These are phyloP conservation scores for Hestina assimilis DNA, from an alignment of 1,140 invertebrate genomes.

Conservation along the genomic window DNA sequence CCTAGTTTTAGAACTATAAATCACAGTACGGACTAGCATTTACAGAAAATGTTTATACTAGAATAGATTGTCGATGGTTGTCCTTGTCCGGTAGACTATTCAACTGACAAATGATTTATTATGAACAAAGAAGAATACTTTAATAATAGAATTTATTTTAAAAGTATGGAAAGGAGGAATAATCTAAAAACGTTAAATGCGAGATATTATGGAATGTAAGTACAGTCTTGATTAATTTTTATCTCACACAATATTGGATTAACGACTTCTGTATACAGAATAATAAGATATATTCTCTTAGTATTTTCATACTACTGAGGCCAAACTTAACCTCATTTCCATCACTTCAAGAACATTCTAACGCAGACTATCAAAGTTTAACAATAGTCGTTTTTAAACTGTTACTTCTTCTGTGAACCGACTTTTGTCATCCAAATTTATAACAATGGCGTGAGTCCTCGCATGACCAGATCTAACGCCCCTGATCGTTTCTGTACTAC, in stretches of 20 bases:
- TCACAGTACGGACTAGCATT: conserved; percentile 72
- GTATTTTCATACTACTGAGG: no score
- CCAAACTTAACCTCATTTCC: no score
- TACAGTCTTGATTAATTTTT: conserved; percentile 54
- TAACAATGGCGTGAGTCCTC: conserved; percentile 85
- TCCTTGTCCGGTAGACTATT: no score
- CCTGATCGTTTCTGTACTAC: conserved; percentile 60
- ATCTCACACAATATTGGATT: no score
- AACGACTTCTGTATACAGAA: no score
- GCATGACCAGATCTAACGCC: conserved; percentile 82
- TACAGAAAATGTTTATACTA: conserved; percentile 23
- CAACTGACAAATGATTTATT: no score
- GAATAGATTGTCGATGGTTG: conserved; percentile 1
- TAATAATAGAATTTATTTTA: no score
- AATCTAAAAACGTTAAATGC: background rate
- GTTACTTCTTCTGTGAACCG: conserved; percentile 89
- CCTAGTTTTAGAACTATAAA: conserved; percentile 40
- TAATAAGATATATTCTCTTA: no score
- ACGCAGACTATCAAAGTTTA: no score
- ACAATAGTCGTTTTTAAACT: no score
- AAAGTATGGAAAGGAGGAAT: background rate
- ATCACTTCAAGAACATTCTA: no score
- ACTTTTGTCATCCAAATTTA: conserved; percentile 88
- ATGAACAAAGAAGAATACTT: no score
- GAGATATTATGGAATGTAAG: conserved; percentile 38